Percentiles rank a stretch among this genome's conserved stretches.
These are phyloP conservation scores for Bovichtus diacanthus DNA, from an alignment of 2,797 vertebrate genomes.

Conservation along the genomic window DNA sequence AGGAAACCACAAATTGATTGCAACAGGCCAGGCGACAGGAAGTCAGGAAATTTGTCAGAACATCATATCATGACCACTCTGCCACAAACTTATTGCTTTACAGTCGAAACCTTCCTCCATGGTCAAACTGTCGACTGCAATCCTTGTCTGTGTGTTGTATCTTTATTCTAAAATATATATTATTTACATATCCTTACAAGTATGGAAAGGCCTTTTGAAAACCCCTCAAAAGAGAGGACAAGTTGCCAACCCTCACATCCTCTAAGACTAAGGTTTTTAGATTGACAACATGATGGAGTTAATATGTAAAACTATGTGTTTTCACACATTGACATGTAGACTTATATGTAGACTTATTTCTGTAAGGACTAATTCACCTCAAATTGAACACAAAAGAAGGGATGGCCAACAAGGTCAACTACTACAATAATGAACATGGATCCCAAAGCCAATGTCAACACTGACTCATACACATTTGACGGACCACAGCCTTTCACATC, in stretches of 20 bases:
- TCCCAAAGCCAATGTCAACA: constrained; percentile 20
- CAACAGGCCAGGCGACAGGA: constrained; percentile 62
- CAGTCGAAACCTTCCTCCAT: not conserved
- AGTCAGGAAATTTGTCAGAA: constrained; percentile 38
- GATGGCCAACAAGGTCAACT: not conserved
- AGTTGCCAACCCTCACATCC: not conserved
- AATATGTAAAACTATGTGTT: not conserved
- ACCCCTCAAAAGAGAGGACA: not conserved
- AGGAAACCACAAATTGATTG: constrained; percentile 71
- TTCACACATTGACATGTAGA: not conserved
- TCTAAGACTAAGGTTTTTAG: not conserved
- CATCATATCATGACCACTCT: constrained; percentile 34
- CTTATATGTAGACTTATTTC: not conserved
- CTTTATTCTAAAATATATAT: not conserved
- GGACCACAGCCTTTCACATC: constrained; percentile 5
- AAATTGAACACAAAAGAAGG: not conserved
- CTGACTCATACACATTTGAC: constrained; percentile 14
- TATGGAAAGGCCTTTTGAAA: not conserved
- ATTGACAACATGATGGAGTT: not conserved
- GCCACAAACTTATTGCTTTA: not conserved
- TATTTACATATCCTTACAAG: not conserved
- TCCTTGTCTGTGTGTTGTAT: not conserved
- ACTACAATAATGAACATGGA: not conserved
- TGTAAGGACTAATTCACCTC: not conserved
- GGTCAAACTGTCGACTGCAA: not conserved